Percentiles rank a stretch among this genome's conserved stretches.
Conservation (phyloP, 2,113 vertebrate genomes). For the Psophia crepitans region DNA sequence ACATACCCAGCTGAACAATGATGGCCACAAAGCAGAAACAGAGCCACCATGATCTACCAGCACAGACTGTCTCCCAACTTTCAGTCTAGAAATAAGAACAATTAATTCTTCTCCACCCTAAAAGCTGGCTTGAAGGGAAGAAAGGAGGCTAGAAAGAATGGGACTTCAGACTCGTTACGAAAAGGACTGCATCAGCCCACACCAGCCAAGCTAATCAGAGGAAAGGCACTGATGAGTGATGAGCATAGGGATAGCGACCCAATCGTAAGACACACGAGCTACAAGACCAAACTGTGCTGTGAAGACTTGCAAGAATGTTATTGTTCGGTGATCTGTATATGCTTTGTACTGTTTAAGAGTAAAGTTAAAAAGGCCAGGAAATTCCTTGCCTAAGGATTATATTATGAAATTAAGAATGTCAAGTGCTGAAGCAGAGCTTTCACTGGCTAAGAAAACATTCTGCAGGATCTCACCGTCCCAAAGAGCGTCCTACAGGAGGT, state of each 20-base stretch:
- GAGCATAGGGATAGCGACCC: neutral
- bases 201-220: neutral
- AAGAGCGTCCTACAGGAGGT: neutral
- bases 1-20: rapidly evolving
- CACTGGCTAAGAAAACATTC: neutral
- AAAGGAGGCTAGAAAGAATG: neutral
- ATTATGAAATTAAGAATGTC: neutral
- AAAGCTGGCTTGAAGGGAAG: neutral
- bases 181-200: neutral
- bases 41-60: neutral
- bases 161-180: neutral
- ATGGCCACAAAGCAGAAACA: neutral
- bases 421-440: neutral
- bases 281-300: neutral
- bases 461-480: neutral
- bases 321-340: neutral
- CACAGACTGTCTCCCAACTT: neutral
- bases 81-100: neutral
- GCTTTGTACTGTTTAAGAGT: neutral
- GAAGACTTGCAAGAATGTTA: neutral
- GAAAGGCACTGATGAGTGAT: neutral
- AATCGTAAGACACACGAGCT: neutral
- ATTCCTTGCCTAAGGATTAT: neutral
- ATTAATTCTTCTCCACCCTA: neutral
- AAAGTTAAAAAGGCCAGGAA: neutral